A percentile compares a stretch with the other conserved stretches of the same genome.
These are phyloP conservation scores for Rhodophaea formosa DNA, from an alignment of 2,888 invertebrate genomes.

Conservation along the genomic window DNA sequence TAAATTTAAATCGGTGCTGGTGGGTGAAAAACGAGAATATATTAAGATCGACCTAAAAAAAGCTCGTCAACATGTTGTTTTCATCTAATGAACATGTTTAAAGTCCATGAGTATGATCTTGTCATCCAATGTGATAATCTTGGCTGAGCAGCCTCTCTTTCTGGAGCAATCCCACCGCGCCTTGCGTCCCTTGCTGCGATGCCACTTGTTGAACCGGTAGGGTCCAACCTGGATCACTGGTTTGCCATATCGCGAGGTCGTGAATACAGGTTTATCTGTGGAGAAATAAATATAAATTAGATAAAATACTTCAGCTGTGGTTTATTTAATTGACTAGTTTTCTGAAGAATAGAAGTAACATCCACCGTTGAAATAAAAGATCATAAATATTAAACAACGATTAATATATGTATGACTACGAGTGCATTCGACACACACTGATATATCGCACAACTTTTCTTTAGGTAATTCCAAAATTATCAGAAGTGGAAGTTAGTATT, in stretches of 20 bases:
- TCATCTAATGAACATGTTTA: not conserved
- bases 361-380: too few species aligned
- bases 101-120: not conserved
- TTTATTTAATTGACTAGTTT: too few species aligned
- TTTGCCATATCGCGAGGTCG: slow-evolving; percentile 33
- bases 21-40: too few species aligned
- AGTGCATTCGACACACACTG: too few species aligned
- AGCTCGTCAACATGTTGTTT: not conserved
- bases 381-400: too few species aligned
- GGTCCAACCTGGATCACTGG: slow-evolving; percentile 27
- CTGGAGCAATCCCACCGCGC: slow-evolving; percentile 30
- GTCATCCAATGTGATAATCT: slow-evolving; percentile 20
- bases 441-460: too few species aligned
- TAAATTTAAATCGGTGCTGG: too few species aligned
- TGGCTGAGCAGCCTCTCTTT: slow-evolving; percentile 24
- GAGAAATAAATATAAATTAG: not conserved
- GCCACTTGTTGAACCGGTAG: slow-evolving; percentile 37
- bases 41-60: not conserved
- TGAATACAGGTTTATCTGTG: slow-evolving; percentile 23
- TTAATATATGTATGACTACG: too few species aligned
- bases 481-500: too few species aligned
- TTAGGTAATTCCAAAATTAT: too few species aligned
- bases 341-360: too few species aligned
- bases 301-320: too few species aligned
- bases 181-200: slow-evolving; percentile 27